Evolutionary conservation across 37 sponge, comb jelly and placozoan species (phyloP).

Genomic region (Aphrocallistes beatrix): DNA sequence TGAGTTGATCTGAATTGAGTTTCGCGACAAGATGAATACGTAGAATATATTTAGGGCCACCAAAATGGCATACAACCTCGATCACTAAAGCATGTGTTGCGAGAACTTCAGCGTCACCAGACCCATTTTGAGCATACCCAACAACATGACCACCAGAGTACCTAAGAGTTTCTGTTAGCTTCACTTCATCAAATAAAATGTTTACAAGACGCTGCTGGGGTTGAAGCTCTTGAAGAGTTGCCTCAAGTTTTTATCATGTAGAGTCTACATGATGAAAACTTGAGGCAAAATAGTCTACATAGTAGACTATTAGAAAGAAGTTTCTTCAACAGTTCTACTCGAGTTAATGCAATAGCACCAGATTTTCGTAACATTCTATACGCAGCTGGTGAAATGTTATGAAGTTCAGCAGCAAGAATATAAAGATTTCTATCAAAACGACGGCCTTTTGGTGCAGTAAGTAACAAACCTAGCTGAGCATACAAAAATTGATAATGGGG

Average conservation of each 20-base stretch:
- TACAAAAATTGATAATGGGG: constrained; percentile 6
- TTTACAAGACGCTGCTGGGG: too few species aligned
- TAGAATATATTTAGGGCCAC: background rate
- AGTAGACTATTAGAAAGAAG: constrained; percentile 18
- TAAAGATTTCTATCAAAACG: background rate
- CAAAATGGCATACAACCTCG: background rate
- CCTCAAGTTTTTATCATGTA: too few species aligned
- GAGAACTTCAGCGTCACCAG: background rate
- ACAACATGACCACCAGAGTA: background rate
- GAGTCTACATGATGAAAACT: too few species aligned
- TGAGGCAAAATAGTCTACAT: too few species aligned
- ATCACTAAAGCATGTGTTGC: too few species aligned
- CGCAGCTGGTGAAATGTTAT: background rate
- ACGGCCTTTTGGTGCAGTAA: background rate
- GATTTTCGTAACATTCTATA: background rate
- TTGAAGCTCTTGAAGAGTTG: too few species aligned
- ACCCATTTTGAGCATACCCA: background rate
- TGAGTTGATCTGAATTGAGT: too few species aligned
- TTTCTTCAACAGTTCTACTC: constrained; percentile 18
- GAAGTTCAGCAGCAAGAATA: background rate
- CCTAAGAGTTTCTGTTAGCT: too few species aligned
- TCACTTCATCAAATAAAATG: too few species aligned
- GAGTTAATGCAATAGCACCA: constrained; percentile 13
- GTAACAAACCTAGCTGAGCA: background rate
- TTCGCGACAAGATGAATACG: background rate